Conservation (phyloP, 2,888 invertebrate species). For the Athetis lepigone region DNA sequence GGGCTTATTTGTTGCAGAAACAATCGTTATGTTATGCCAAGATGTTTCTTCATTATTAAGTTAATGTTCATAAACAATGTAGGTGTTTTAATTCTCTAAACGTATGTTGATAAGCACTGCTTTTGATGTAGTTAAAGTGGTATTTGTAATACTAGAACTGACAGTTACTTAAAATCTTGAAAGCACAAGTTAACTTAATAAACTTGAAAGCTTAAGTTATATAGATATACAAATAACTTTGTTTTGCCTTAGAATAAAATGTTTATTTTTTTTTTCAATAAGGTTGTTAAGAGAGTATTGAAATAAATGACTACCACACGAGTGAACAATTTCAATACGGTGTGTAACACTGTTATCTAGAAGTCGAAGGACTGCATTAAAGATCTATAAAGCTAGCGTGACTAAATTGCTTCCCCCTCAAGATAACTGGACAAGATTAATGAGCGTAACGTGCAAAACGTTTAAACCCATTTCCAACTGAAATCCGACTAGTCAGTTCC, state of each 20-base stretch:
- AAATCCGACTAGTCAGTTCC: slow-evolving; percentile 90
- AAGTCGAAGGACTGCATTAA: slow-evolving; percentile 64
- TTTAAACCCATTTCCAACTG: slow-evolving; percentile 89
- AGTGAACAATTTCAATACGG: slow-evolving; percentile 12
- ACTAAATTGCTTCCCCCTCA: slow-evolving; percentile 77
- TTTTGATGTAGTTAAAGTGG: background rate
- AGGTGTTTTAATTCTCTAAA: slow-evolving; percentile 5
- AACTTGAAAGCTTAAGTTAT: background rate
- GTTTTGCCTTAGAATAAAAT: no score
- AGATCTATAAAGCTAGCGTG: slow-evolving; percentile 69
- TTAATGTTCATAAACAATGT: background rate
- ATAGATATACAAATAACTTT: no score
- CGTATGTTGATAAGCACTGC: background rate
- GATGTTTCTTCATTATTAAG: slow-evolving; percentile 17
- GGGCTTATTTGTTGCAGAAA: slow-evolving; percentile 45
- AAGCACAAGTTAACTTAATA: background rate
- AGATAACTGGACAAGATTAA: slow-evolving; percentile 90
- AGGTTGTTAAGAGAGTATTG: background rate
- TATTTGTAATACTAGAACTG: background rate
- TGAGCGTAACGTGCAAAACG: slow-evolving; percentile 90
- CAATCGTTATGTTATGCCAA: slow-evolving; percentile 39
- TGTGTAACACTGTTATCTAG: slow-evolving; percentile 47
- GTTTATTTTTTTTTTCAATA: no score
- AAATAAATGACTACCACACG: slow-evolving; percentile 5
- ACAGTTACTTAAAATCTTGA: no score